These are phyloP conservation scores for Callorhinus ursinus DNA, from an alignment of 2,113 vertebrate species.

Conservation along the genomic window DNA sequence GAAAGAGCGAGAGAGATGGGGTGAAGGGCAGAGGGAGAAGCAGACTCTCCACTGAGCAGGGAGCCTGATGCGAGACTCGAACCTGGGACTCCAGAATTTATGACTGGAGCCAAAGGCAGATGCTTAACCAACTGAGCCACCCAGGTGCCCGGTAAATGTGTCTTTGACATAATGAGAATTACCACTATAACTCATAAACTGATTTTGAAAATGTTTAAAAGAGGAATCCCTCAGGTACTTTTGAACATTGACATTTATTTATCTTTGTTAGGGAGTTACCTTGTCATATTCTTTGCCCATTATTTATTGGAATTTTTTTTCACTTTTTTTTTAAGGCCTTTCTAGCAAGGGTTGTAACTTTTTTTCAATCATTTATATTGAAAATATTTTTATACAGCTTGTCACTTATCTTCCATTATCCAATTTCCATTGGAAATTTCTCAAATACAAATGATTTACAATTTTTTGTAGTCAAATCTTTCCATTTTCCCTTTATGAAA, in stretches of 20 bases:
- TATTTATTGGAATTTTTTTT: background rate
- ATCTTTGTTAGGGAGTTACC: background rate
- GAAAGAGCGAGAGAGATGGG: too few species aligned
- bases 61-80: too few species aligned
- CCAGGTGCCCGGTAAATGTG: background rate
- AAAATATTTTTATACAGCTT: slow-evolving; percentile 16
- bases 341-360: background rate
- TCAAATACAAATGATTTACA: background rate
- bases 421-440: background rate
- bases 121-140: too few species aligned
- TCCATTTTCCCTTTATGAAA: background rate
- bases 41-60: too few species aligned
- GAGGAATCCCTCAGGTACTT: background rate
- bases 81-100: too few species aligned
- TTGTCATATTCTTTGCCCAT: background rate
- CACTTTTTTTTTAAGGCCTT: background rate
- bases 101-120: too few species aligned
- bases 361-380: slow-evolving; percentile 11
- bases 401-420: background rate
- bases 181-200: background rate
- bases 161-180: background rate
- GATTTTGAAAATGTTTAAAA: slow-evolving; percentile 30
- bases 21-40: too few species aligned
- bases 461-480: background rate
- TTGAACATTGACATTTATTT: background rate